Evolutionary conservation across 2,888 invertebrate genomes (phyloP), one percentile per base, ranked within the genome.

Genomic region (Argyresthia albistria): DNA sequence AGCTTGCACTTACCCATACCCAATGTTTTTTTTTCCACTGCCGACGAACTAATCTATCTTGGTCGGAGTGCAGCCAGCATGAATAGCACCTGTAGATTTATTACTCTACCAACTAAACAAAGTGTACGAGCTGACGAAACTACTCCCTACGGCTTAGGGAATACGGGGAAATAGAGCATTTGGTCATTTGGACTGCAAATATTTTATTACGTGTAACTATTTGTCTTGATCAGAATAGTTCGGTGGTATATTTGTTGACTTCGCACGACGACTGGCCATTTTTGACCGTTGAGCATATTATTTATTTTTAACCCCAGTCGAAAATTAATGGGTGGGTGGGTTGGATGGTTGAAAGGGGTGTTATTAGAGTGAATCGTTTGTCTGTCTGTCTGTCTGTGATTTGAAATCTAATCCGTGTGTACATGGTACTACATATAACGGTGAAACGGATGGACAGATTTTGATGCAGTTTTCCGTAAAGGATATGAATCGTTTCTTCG

Each of bases 31-130:
- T 52, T 52, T 46, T 52, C 12, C 46, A 16, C 25, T 25, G 25
- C 43, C 8, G 37, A 39, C 39, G 35, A 57, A 60, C 55, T 62
- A 60, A 65, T 63, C 59, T 56, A 62, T 63, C 54, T 58, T 51
- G 56, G 53, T 53, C 52, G 54, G 56, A 59, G 56, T 47, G 47
- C 47, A n/a, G 35, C 47, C n/a, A 47, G 54, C 59, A 45, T 59
- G 57, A 57, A 60, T 55, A 56, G 57, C 63, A 63, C 64, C 64
- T 64, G 64, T 60, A 56, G 61, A 63, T 60, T 61, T 49, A 53
- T 48, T 25, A 43, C 37, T 48, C 12, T 48, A n/a, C 48, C 12
- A 48, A 37, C 15, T 45, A 14, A 12, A 15, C 15, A 14, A 15
- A 14, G 14, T 14, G 14, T 14, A 4, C 14, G 9, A 4, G 9